Percentiles rank a stretch among this genome's conserved stretches.
phyloP scores from a whole-genome alignment of 2,888 invertebrate species.

The Hybos culiciformis region DNA sequence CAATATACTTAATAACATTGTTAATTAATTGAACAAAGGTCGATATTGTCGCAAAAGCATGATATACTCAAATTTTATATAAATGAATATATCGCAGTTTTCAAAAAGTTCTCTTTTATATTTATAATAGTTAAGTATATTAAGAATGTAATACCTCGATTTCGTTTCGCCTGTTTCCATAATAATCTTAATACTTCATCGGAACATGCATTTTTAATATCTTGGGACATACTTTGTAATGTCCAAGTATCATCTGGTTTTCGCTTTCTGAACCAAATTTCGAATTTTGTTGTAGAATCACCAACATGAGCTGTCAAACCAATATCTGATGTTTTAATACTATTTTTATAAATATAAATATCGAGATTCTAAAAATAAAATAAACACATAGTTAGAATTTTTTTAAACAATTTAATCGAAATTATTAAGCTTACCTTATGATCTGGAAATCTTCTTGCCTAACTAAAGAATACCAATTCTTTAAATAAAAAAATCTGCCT shows the following conservation, averaged over 20 bases:
- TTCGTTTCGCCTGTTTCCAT: constrained; percentile 89
- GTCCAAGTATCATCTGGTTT: constrained; percentile 62
- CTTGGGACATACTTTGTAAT: constrained; percentile 75
- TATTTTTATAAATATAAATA: constrained; percentile 85
- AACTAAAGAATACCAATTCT: constrained; percentile 84
- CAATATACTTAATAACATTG: no score
- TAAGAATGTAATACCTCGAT: no score
- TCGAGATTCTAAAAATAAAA: constrained; percentile 56
- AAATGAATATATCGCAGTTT: no score
- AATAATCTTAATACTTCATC: constrained; percentile 79
- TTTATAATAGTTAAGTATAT: no score
- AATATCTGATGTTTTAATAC: constrained; percentile 86
- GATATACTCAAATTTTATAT: no score
- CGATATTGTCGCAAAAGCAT: no score
- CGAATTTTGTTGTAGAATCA: constrained; percentile 77
- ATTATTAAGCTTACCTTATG: no score
- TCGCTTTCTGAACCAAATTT: constrained; percentile 88
- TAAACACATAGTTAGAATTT: no score
- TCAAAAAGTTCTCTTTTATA: no score
- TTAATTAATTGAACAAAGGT: no score
- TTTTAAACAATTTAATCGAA: no score
- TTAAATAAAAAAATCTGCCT: constrained; percentile 85
- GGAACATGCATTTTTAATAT: constrained; percentile 79
- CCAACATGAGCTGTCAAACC: constrained; percentile 84
- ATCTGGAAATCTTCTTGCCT: constrained; percentile 69